Conservation (phyloP, 2,888 invertebrate species). For the Polymixis flavicincta region DNA sequence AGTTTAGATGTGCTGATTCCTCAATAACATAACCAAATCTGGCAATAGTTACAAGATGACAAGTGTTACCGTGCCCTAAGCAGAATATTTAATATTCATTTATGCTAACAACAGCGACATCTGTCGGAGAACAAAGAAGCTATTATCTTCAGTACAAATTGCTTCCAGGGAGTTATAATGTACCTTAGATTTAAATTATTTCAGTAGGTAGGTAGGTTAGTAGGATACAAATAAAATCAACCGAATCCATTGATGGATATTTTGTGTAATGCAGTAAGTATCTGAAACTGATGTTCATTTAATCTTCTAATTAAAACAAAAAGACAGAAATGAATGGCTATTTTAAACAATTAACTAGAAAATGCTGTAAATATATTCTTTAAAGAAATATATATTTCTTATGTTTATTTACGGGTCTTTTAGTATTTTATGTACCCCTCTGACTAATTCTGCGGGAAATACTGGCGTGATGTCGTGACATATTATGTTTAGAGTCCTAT, state of each 20-base stretch:
- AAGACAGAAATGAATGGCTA: neutral
- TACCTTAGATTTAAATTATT: slow-evolving; percentile 33
- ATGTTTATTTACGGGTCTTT: neutral
- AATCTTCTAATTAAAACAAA: neutral
- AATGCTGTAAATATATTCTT: neutral
- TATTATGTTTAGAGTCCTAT: neutral
- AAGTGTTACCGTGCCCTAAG: slow-evolving; percentile 47
- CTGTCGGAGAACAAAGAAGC: slow-evolving; percentile 65
- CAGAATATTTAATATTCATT: slow-evolving; percentile 68
- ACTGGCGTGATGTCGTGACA: too few species aligned
- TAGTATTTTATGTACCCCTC: too few species aligned
- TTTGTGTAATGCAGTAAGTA: neutral
- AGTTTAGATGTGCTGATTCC: neutral
- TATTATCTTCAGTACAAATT: slow-evolving; percentile 64
- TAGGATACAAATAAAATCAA: slow-evolving; percentile 7
- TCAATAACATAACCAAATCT: slow-evolving; percentile 3
- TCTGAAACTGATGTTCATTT: neutral
- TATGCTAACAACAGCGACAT: slow-evolving; percentile 70
- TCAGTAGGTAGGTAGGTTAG: neutral
- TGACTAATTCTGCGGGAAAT: too few species aligned
- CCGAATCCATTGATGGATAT: neutral
- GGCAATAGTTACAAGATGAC: slow-evolving; percentile 29
- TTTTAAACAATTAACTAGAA: neutral
- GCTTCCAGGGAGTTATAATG: slow-evolving; percentile 54
- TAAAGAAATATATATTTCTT: too few species aligned